Evolutionary conservation across 2,888 invertebrate species (phyloP).

Genomic region (Agriopis marginaria): DNA sequence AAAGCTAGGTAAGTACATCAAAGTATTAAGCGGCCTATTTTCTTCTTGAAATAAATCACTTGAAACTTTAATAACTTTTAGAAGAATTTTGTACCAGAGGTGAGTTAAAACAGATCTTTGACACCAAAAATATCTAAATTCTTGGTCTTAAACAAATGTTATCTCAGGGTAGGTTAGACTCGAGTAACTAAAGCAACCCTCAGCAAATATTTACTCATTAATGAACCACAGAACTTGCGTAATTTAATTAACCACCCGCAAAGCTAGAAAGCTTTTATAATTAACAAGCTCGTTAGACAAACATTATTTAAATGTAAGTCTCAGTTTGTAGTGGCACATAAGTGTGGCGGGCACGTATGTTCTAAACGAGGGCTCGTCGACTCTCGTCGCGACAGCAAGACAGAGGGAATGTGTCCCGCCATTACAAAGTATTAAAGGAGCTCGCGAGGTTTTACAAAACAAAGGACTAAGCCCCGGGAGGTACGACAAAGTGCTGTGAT

Average conservation of each 20-base stretch:
- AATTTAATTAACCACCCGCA: slow-evolving; percentile 37
- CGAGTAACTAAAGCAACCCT: slow-evolving; percentile 26
- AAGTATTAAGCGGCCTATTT: too few species aligned
- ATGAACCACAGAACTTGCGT: slow-evolving; percentile 33
- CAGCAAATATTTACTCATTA: slow-evolving; percentile 30
- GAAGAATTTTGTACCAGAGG: background rate
- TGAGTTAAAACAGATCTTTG: slow-evolving; percentile 8
- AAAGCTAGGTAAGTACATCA: too few species aligned
- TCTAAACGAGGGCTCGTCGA: slow-evolving; percentile 28
- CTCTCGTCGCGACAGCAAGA: slow-evolving; percentile 56
- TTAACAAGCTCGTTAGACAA: slow-evolving; percentile 39
- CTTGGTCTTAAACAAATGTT: slow-evolving; percentile 22
- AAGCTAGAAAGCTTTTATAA: slow-evolving; percentile 38
- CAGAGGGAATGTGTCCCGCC: slow-evolving; percentile 69
- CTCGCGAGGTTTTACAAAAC: slow-evolving; percentile 73
- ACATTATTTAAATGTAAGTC: slow-evolving; percentile 38
- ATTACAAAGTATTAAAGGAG: slow-evolving; percentile 79
- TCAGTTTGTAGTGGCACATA: slow-evolving; percentile 31
- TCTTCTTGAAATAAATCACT: too few species aligned
- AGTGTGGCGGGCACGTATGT: slow-evolving; percentile 24
- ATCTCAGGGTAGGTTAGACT: slow-evolving; percentile 27
- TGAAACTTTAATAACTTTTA: background rate
- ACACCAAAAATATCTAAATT: slow-evolving; percentile 20
- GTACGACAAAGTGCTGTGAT: slow-evolving; percentile 76
- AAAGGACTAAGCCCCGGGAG: slow-evolving; percentile 75